A percentile compares a stretch with the other conserved stretches of the same genome.
These are phyloP conservation scores for Microplitis deprimator DNA, from an alignment of 2,888 invertebrate genomes.

Conservation along the genomic window DNA sequence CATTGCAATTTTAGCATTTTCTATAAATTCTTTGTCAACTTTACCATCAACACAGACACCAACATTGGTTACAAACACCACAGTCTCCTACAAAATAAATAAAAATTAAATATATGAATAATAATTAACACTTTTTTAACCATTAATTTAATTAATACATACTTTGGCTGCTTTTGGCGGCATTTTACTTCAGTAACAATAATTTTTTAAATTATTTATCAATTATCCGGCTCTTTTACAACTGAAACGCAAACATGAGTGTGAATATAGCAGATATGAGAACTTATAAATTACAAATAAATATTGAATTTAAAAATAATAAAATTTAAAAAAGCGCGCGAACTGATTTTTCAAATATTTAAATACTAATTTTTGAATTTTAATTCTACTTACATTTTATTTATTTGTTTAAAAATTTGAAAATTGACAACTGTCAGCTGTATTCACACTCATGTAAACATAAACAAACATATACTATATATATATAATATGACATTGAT, in stretches of 20 bases:
- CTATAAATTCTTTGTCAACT: not conserved
- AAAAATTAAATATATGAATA: not conserved
- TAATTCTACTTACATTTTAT: too few species aligned
- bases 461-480: too few species aligned
- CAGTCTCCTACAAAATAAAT: slow-evolving; percentile 12
- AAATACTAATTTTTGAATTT: too few species aligned
- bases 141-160: not conserved
- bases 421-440: too few species aligned
- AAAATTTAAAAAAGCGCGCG: not conserved
- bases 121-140: not conserved
- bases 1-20: slow-evolving; percentile 6
- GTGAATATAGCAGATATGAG: not conserved
- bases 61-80: slow-evolving; percentile 25
- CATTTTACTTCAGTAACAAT: not conserved
- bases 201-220: not conserved
- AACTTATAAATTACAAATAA: not conserved
- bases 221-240: not conserved
- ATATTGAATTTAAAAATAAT: not conserved
- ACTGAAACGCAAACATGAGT: too few species aligned
- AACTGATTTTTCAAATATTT: too few species aligned
- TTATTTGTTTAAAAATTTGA: too few species aligned
- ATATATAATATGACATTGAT: not conserved
- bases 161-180: not conserved
- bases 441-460: too few species aligned
- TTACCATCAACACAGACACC: not conserved